Conservation (phyloP, 1,140 invertebrate species). For the Drosophila sproati region DNA sequence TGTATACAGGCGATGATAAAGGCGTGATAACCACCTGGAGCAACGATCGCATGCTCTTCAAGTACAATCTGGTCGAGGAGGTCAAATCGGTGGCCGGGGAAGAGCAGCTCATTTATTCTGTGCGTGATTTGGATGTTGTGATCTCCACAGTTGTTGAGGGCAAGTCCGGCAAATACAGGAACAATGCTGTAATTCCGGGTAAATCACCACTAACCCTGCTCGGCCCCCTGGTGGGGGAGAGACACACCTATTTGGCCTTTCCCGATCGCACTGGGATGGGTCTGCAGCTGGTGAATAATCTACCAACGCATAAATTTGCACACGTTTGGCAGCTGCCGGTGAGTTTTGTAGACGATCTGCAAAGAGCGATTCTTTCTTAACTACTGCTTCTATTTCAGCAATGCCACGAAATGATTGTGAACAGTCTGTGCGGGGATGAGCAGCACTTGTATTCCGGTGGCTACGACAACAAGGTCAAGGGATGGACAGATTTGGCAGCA, state of each 20-base stretch:
- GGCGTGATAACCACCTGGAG: constrained; percentile 81
- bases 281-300: constrained; percentile 66
- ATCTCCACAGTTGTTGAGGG: constrained; percentile 64
- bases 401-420: constrained; percentile 80
- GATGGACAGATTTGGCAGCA: constrained; percentile 66
- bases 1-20: constrained; percentile 83
- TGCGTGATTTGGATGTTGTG: constrained; percentile 76
- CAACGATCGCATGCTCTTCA: constrained; percentile 80
- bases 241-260: constrained; percentile 66
- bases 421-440: constrained; percentile 71
- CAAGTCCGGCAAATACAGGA: constrained; percentile 78
- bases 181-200: constrained; percentile 72
- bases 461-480: constrained; percentile 81
- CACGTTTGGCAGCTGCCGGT: constrained; percentile 67
- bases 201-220: constrained; percentile 73
- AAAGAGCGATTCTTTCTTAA: too few species aligned
- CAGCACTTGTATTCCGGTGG: constrained; percentile 68
- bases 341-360: constrained; percentile 5
- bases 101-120: constrained; percentile 71
- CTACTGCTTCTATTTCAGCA: constrained; percentile 46
- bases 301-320: constrained; percentile 55
- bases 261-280: constrained; percentile 80
- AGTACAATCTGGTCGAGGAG: constrained; percentile 82
- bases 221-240: constrained; percentile 56
- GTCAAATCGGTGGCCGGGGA: constrained; percentile 80